Conservation (phyloP, 2,888 invertebrate species). For the Monochamus alternatus region DNA sequence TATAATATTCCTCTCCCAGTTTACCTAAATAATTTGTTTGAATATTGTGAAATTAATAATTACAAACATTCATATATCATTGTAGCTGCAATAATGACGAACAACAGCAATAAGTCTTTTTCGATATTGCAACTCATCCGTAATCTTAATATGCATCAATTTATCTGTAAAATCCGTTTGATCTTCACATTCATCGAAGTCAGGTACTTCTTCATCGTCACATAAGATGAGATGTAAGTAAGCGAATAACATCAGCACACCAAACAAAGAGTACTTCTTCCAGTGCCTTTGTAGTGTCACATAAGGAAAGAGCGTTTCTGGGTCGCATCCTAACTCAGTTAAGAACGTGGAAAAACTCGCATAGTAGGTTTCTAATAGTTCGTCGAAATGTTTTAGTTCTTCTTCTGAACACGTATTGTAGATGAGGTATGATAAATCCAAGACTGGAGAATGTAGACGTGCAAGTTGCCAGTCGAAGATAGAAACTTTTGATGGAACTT, state of each 20-base stretch:
- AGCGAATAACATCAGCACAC: constrained; percentile 11
- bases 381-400: constrained; percentile 11
- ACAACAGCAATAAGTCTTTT: constrained; percentile 27
- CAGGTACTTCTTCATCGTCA: constrained; percentile 9
- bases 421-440: constrained; percentile 20
- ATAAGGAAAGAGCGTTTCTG: constrained; percentile 17
- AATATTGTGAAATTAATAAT: no score
- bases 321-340: constrained; percentile 7
- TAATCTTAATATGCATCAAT: constrained; percentile 11
- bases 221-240: constrained; percentile 25
- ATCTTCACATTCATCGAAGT: not conserved
- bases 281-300: constrained; percentile 8
- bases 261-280: constrained; percentile 30
- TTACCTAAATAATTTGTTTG: no score
- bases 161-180: constrained; percentile 12
- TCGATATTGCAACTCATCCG: constrained; percentile 9
- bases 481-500: constrained; percentile 15
- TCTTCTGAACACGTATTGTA: constrained; percentile 6
- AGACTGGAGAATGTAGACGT: constrained; percentile 18
- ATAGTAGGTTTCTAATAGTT: constrained; percentile 18
- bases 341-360: constrained; percentile 3
- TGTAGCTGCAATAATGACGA: constrained; percentile 23
- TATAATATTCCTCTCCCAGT: no score
- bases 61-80: not conserved
- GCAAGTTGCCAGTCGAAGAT: constrained; percentile 27